phyloP scores from a whole-genome alignment of 2,113 vertebrate species.

The Etheostoma cragini region DNA sequence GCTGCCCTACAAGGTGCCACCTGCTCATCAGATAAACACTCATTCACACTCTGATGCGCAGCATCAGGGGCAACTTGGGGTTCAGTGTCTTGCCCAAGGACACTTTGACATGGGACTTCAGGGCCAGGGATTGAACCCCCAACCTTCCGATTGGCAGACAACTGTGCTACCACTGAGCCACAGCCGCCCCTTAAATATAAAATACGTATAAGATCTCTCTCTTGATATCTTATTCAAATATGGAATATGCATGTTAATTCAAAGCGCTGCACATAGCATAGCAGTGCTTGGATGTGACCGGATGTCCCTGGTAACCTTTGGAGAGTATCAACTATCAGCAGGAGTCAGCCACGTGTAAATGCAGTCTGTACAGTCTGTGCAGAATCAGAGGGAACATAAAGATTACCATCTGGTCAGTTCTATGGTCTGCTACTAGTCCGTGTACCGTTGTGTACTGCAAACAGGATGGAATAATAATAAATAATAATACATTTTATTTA shows the following conservation, averaged over 20 bases:
- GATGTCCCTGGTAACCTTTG: slow-evolving; percentile 14
- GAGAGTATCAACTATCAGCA: neutral
- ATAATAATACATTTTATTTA: too few relatives aligned
- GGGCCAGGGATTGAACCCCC: too few relatives aligned
- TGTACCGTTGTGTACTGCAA: neutral
- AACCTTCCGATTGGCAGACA: too few relatives aligned
- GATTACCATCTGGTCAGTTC: neutral
- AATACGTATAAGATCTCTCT: neutral
- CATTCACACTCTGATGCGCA: too few relatives aligned
- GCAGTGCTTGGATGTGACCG: neutral
- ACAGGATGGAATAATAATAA: too few relatives aligned
- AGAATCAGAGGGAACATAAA: neutral
- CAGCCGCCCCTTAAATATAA: too few relatives aligned
- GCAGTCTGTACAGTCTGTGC: neutral
- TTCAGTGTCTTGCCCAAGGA: too few relatives aligned
- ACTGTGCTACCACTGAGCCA: too few relatives aligned
- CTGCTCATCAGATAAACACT: too few relatives aligned
- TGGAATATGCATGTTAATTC: neutral
- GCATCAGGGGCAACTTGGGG: too few relatives aligned
- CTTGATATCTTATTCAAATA: neutral
- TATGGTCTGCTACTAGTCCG: neutral
- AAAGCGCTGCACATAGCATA: neutral
- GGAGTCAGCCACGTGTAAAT: neutral
- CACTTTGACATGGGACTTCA: too few relatives aligned
- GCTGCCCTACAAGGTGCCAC: too few relatives aligned